Conservation (phyloP, 2,888 invertebrate genomes). For the Stenodera caucasica region DNA sequence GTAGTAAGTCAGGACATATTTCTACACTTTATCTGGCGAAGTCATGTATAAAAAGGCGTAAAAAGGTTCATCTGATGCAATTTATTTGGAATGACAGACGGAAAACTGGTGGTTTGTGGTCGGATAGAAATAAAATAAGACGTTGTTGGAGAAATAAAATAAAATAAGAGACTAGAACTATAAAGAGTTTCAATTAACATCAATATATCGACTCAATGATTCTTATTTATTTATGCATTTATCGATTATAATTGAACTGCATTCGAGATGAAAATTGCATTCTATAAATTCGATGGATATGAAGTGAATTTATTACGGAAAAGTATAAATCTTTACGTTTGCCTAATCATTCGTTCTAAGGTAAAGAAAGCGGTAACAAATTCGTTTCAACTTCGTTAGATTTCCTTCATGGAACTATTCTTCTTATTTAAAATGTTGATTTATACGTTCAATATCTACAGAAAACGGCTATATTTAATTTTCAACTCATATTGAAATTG, state of each 20-base stretch:
- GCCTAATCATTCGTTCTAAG: not conserved
- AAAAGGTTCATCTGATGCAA: constrained; percentile 16
- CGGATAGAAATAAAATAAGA: not conserved
- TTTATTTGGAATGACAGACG: constrained; percentile 22
- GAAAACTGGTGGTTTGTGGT: not conserved
- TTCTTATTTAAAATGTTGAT: no score
- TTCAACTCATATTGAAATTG: not conserved
- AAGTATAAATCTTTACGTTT: not conserved
- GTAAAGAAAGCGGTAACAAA: not conserved
- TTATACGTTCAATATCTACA: no score
- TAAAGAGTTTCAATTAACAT: no score
- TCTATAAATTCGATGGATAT: no score
- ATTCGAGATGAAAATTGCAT: no score
- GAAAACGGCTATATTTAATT: not conserved
- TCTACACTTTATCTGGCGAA: constrained; percentile 23
- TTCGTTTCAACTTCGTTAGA: not conserved
- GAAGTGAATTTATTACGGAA: not conserved
- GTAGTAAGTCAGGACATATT: constrained; percentile 22
- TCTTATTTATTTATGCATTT: no score
- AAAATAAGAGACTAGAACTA: no score
- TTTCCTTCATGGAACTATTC: not conserved
- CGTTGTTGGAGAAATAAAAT: no score
- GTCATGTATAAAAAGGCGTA: constrained; percentile 25
- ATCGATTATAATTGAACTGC: no score
- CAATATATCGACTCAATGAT: no score